Conservation (phyloP, 1,140 invertebrate genomes). For the Drosophila simulans region DNA sequence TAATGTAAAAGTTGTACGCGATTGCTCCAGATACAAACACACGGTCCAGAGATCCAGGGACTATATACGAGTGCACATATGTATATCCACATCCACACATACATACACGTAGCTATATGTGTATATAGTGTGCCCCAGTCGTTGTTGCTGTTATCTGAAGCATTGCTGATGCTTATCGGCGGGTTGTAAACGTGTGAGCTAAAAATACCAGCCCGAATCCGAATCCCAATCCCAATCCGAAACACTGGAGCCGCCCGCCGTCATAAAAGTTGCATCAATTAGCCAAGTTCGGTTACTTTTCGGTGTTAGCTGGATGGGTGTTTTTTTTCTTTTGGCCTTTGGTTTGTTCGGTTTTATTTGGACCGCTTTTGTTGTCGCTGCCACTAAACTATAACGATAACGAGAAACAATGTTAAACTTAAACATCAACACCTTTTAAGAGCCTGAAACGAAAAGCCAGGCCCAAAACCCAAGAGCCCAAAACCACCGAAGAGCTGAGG, state of each 20-base stretch:
- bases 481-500: too few species aligned
- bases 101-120: not conserved
- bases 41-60: slow-evolving; percentile 7
- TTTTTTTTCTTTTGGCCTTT: slow-evolving; percentile 1
- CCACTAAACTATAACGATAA: slow-evolving; percentile 84
- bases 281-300: slow-evolving; percentile 65
- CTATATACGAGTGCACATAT: not conserved
- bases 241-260: slow-evolving; percentile 13
- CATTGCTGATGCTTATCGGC: slow-evolving; percentile 76
- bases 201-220: slow-evolving; percentile 61
- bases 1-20: slow-evolving; percentile 80
- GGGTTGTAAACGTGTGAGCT: slow-evolving; percentile 75
- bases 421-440: slow-evolving; percentile 84
- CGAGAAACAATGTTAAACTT: slow-evolving; percentile 83
- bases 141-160: slow-evolving; percentile 70
- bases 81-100: not conserved
- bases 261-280: slow-evolving; percentile 81
- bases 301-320: slow-evolving; percentile 27
- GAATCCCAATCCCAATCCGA: slow-evolving; percentile 40
- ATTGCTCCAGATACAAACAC: slow-evolving; percentile 72
- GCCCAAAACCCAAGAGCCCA: slow-evolving; percentile 2
- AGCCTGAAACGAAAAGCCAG: slow-evolving; percentile 42
- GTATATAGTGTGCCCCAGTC: slow-evolving; percentile 23
- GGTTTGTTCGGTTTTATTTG: slow-evolving; percentile 17
- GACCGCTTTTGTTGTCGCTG: slow-evolving; percentile 76